Conservation (phyloP, 1,140 invertebrate species). For the Drosophila athabasca region DNA sequence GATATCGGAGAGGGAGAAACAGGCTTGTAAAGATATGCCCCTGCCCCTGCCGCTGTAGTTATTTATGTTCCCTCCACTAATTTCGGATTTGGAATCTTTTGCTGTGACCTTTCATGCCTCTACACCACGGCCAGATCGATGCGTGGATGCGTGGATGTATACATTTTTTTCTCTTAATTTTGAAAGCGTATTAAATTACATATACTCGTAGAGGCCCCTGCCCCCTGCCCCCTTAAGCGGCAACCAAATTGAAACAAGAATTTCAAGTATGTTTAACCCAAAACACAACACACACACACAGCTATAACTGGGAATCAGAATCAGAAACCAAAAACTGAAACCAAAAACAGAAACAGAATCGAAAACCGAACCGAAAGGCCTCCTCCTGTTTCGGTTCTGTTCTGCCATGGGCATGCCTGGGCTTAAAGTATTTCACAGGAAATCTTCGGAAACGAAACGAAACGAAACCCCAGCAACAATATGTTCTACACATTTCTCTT, state of each 20-base stretch:
- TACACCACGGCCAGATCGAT: constrained; percentile 50
- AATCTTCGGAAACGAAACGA: constrained; percentile 72
- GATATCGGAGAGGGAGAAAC: constrained; percentile 1
- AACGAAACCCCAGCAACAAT: constrained; percentile 71
- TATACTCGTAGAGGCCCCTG: constrained; percentile 26
- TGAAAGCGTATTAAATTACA: constrained; percentile 81
- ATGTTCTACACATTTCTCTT: constrained; percentile 80
- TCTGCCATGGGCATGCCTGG: constrained; percentile 42
- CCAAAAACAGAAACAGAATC: constrained; percentile 40
- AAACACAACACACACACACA: constrained; percentile 47
- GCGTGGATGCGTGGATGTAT: constrained; percentile 33
- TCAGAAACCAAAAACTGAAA: constrained; percentile 29
- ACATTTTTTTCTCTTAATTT: constrained; percentile 69
- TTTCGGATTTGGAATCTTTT: constrained; percentile 75
- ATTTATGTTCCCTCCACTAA: constrained; percentile 68
- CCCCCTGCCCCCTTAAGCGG: constrained; percentile 6
- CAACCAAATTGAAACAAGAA: constrained; percentile 75
- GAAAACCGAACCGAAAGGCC: constrained; percentile 26
- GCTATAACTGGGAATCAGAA: constrained; percentile 31
- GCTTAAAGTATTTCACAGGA: constrained; percentile 83
- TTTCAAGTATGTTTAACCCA: constrained; percentile 82
- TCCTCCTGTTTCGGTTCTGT: constrained; percentile 1
- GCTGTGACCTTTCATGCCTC: constrained; percentile 77
- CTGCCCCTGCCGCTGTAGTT: constrained; percentile 39
- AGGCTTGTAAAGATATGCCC: constrained; percentile 19